Evolutionary conservation across 2,113 vertebrate species (phyloP), one percentile per base, ranked within the genome.

Genomic region (Tragelaphus buxtoni): DNA sequence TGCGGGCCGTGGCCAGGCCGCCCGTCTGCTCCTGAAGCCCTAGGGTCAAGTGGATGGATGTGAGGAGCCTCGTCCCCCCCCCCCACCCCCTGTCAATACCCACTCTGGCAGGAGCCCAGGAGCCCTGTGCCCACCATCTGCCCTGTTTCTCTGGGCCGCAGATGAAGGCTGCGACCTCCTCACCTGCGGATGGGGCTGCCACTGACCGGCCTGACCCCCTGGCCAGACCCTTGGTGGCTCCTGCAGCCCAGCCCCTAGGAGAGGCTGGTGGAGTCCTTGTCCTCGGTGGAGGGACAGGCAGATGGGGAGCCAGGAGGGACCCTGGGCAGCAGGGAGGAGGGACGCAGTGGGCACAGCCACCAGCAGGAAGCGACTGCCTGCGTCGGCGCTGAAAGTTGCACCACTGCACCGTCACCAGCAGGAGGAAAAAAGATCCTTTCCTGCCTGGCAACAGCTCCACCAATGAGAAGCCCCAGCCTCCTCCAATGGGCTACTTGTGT

Each of bases 191-290:
- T 24, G 11, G 28, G 13, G 45, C 69, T 35, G 24, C 39, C 56
- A 13, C 49, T 4, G 12, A 49, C 11, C 26, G 16, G n/a, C 24
- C 65, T 9, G 17, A 4, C 5, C 0, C 4, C 42, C 7, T 1
- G 7, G 5, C 3, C 35, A 32, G 55, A 39, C 30, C 39, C 13
- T 13, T 26, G 3, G 32, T 3, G 79, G 32, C 51, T 35, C 17
- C 42, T 42, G 72, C 28, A 84, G 32, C n/a, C 32, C 74, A 24
- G 47, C 39, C 30, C 24, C 14, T 32, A 13, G 42, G 60, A 45
- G 51, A 26, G 39, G 24, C 61, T 6, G 9, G 11, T 2, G 17
- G 47, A 30, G 51, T 20, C 61, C 76, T 51, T 58, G 61, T 24
- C 1, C 2, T 13, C 2, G 2, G 18, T 69, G 13, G 20, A 53